A percentile compares a stretch with the other conserved stretches of the same genome.
These are phyloP conservation scores for Passer domesticus DNA, from an alignment of 2,113 vertebrate genomes.

Conservation along the genomic window DNA sequence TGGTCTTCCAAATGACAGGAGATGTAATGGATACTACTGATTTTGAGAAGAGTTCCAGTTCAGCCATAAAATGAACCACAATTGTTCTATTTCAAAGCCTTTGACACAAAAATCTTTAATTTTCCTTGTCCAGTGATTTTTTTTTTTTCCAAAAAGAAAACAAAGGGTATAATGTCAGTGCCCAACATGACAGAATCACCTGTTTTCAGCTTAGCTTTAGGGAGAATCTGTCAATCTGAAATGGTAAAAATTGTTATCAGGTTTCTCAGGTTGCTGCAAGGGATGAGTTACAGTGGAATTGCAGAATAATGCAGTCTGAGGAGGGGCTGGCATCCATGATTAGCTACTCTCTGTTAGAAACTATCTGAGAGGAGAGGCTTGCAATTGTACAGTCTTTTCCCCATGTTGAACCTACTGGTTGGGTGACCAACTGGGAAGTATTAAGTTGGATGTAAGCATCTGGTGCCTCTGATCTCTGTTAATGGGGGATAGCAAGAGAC, in stretches of 20 bases:
- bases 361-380: background rate
- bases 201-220: background rate
- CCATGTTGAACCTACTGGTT: background rate
- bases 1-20: background rate
- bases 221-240: background rate
- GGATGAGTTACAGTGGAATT: background rate
- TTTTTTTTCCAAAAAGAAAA: background rate
- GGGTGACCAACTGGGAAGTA: background rate
- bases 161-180: background rate
- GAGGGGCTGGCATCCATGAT: background rate
- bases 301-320: background rate
- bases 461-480: conserved; percentile 32
- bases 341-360: background rate
- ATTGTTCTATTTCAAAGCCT: background rate
- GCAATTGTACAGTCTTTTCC: background rate
- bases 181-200: background rate
- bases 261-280: background rate
- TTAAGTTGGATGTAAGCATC: background rate
- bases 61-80: background rate
- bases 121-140: background rate
- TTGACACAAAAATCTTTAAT: background rate
- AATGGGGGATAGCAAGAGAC: conserved; percentile 39
- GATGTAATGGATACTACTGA: background rate
- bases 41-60: background rate
- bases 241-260: background rate